phyloP scores from a whole-genome alignment of 2,113 vertebrate genomes.

The Diphyllodes magnificus region DNA sequence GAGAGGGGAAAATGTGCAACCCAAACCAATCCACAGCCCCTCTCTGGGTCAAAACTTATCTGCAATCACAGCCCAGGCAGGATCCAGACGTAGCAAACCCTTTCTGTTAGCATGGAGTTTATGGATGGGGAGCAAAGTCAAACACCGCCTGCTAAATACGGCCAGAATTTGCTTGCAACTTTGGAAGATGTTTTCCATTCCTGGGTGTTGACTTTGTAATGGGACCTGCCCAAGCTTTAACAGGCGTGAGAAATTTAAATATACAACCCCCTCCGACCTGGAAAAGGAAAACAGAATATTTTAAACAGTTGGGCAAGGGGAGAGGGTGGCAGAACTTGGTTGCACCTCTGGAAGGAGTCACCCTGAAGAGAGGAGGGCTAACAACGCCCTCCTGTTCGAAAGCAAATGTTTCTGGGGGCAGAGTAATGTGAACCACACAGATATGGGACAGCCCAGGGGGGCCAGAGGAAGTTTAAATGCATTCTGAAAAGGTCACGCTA shows the following conservation, averaged over 20 bases:
- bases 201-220: not conserved
- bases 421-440: constrained; percentile 44
- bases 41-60: constrained; percentile 6
- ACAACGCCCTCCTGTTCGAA: not conserved
- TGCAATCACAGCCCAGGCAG: not conserved
- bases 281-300: constrained; percentile 40
- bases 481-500: not conserved
- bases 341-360: not conserved
- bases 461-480: constrained; percentile 31
- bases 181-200: constrained; percentile 44
- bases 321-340: not conserved
- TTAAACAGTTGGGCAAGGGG: not conserved
- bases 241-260: constrained; percentile 38
- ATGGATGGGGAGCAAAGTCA: not conserved
- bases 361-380: not conserved
- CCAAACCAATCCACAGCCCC: constrained; percentile 42
- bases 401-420: constrained; percentile 7
- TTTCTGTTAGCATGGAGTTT: not conserved
- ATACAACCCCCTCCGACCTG: not conserved
- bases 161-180: not conserved
- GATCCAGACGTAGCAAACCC: not conserved
- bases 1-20: constrained; percentile 56
- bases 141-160: not conserved
- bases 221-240: not conserved
- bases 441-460: not conserved